Evolutionary conservation across 2,888 invertebrate species (phyloP), one percentile per base, ranked within the genome.

Genomic region (Watsonalla binaria): DNA sequence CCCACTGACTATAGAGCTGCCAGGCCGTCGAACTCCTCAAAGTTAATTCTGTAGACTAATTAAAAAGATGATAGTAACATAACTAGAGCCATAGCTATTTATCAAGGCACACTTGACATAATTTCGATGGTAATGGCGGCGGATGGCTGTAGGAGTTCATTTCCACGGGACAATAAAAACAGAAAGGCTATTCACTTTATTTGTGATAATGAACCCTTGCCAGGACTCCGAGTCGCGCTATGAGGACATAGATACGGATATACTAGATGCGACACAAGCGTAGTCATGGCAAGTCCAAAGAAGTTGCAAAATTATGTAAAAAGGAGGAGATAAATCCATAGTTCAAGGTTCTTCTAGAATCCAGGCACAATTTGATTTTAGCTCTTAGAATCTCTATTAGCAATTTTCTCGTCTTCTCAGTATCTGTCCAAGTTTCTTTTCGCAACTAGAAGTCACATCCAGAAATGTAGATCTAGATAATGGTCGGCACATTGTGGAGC

Each of bases 141-240:
- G 42, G 42, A 42, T 42, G 63, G 63, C 58, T 63, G 70, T 69
- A 73, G 71, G 74, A 58, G 60, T 54, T 58, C 65, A 55, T 62
- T 65, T 59, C 61, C 37, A 67, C 62, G 61, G 62, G 61, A 75
- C 78, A 81, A 84, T 84, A 84, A 85, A 84, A 85, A 84, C 79
- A 71, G 74, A 78, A 76, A 80, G 75, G 78, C 80, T 78, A 77
- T 79, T 65, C 76, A 59, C 70, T 83, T 84, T 86, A 84, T 85
- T 85, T 86, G 85, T 82, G 83, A 85, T 86, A 86, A 86, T 84
- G 83, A 85, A 80, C 85, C 78, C 82, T 82, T 77, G 74, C 73
- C 72, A 74, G 72, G 68, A 63, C 67, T 66, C 63, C 60, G 60
- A 65, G 66, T 62, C 63, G 65, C 63, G 62, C 54, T 58, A 24